Evolutionary conservation across 2,113 vertebrate genomes (phyloP), one percentile per base, ranked within the genome.

Genomic region (Hassar affinis): DNA sequence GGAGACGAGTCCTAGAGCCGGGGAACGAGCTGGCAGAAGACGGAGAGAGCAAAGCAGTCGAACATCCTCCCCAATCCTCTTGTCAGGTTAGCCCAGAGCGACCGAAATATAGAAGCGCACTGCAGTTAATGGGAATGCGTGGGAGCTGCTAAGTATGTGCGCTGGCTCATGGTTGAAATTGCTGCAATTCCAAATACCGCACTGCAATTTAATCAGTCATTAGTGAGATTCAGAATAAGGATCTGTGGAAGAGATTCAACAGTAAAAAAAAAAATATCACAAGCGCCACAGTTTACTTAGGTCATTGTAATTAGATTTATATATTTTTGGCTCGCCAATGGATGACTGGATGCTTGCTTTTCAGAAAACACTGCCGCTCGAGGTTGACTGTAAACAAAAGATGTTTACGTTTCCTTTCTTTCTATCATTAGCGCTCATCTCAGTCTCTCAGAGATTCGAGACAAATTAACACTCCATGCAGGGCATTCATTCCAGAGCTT

Each of bases 121-220:
- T 51, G 78, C 47, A 54, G 85, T 76, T 84, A 84, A 84, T 84
- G 82, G 79, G 49, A 38, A 82, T 84, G 56, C 57, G 86, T 87
- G 57, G 86, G 83, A 61, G 86, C 75, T 51, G 22, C 47, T 20
- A 27, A 72, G 56, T 49, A 66, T 59, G 81, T 17, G 59, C 30
- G 68, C 59, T 80, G 74, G 62, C 22, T 76, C 47, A 22, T 79
- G 77, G 79, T 85, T 57, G 62, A 78, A 79, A 84, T 38, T 62
- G 75, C 66, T 56, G 79, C 15, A 22, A 79, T 87, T 87, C 59
- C 30, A 38, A 79, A 61, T 59, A 52, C 54, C 45, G 61, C 42
- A 25, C 54, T 76, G 61, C 74, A 71, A 71, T 84, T 59, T 25
- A 62, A 79, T 54, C 76, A 59, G 64, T 84, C 76, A 72, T 84